Evolutionary conservation across 2,797 vertebrate species (phyloP).

Genomic region (Syngnathus acus): DNA sequence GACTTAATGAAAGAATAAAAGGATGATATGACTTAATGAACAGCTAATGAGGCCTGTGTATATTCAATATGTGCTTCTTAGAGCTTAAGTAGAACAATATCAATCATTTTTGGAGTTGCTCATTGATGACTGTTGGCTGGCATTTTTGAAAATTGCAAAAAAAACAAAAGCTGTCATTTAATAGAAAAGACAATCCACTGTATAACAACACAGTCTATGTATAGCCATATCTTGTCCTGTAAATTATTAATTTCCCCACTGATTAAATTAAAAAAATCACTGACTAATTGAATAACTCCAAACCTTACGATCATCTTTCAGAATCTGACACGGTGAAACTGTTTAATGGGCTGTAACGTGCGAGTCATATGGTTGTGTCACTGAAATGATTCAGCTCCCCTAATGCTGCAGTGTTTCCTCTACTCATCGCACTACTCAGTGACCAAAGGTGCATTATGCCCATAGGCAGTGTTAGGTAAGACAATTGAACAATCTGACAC

Average conservation of each 20-base stretch:
- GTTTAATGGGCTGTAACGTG: constrained; percentile 10
- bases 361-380: constrained; percentile 26
- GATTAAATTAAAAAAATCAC: not conserved
- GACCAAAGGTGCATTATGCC: constrained; percentile 15
- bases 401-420: constrained; percentile 9
- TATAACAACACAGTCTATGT: not conserved
- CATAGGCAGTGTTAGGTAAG: constrained; percentile 18
- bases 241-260: not conserved
- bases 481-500: constrained; percentile 28
- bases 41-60: constrained; percentile 62
- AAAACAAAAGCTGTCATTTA: constrained; percentile 21
- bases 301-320: not conserved
- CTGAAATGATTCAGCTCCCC: constrained; percentile 29
- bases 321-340: constrained; percentile 7
- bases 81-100: constrained; percentile 70
- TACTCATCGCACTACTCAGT: constrained; percentile 31
- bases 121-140: constrained; percentile 54
- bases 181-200: not conserved
- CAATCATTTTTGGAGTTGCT: constrained; percentile 62
- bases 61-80: constrained; percentile 67
- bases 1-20: constrained; percentile 65
- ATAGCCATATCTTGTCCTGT: not conserved
- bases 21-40: constrained; percentile 72
- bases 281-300: not conserved
- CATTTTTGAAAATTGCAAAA: constrained; percentile 52